A percentile compares a stretch with the other conserved stretches of the same genome.
phyloP scores from a whole-genome alignment of 2,797 vertebrate genomes.

The Mormyrops boulengeri region DNA sequence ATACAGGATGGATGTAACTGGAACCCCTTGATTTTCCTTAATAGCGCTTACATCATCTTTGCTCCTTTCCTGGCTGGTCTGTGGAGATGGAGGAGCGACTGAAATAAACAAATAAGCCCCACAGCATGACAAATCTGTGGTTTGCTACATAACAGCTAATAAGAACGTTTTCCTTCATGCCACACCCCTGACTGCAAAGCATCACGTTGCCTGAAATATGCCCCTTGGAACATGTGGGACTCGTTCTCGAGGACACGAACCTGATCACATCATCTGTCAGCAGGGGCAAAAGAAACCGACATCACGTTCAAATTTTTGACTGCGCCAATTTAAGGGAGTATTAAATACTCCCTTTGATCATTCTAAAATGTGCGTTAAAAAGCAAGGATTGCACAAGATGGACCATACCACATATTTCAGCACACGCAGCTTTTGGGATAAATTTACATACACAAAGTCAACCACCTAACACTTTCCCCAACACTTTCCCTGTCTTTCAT shows the following conservation, averaged over 20 bases:
- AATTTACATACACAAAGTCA: neutral
- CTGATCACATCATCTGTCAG: neutral
- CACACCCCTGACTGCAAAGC: neutral
- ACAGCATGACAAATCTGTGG: neutral
- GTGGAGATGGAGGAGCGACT: neutral
- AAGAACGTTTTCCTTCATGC: neutral
- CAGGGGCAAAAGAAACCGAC: neutral
- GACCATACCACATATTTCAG: neutral
- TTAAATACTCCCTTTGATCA: neutral
- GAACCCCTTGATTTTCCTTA: slow-evolving; percentile 7
- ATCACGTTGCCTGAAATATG: neutral
- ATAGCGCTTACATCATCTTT: neutral
- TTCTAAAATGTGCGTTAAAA: neutral
- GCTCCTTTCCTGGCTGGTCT: neutral
- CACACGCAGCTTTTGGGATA: neutral
- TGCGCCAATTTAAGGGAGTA: neutral
- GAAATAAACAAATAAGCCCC: slow-evolving; percentile 4
- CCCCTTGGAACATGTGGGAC: neutral
- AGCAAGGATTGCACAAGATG: neutral
- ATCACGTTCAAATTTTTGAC: neutral
- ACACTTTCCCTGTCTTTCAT: neutral
- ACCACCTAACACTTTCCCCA: neutral
- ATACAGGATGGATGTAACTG: neutral
- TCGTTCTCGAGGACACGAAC: neutral
- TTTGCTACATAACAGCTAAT: neutral